Evolutionary conservation across 2,888 invertebrate genomes (phyloP).

Genomic region (Aricia artaxerxes): DNA sequence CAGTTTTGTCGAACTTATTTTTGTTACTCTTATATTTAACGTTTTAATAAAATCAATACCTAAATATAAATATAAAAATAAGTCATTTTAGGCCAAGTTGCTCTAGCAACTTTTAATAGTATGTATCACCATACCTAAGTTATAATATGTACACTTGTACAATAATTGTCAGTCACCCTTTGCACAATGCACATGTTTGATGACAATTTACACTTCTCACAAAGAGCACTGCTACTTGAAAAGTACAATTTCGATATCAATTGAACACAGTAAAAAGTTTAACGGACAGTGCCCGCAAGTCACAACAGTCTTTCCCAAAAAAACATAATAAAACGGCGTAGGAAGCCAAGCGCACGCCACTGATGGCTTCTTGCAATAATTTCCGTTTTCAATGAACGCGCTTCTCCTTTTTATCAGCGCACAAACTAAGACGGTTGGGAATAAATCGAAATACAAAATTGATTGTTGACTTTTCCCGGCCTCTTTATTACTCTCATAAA

Average conservation of each 20-base stretch:
- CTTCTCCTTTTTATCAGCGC: slow-evolving; percentile 79
- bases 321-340: slow-evolving; percentile 56
- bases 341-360: slow-evolving; percentile 69
- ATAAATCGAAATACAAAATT: slow-evolving; percentile 82
- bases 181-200: no score
- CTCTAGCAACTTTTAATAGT: no score
- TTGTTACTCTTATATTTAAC: no score
- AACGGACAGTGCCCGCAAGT: slow-evolving; percentile 29
- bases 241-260: not conserved
- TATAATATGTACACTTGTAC: no score
- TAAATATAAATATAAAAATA: no score
- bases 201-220: no score
- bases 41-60: no score
- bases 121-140: no score
- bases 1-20: no score
- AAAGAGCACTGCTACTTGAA: not conserved
- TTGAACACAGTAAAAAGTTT: not conserved
- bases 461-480: slow-evolving; percentile 80
- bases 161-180: no score
- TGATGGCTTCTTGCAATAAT: slow-evolving; percentile 81
- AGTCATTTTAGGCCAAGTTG: no score
- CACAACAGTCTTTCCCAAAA: slow-evolving; percentile 63
- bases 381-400: slow-evolving; percentile 79
- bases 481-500: slow-evolving; percentile 80
- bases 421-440: slow-evolving; percentile 79